phyloP scores from a whole-genome alignment of 2,113 vertebrate genomes.

The Uropsilus gracilis region DNA sequence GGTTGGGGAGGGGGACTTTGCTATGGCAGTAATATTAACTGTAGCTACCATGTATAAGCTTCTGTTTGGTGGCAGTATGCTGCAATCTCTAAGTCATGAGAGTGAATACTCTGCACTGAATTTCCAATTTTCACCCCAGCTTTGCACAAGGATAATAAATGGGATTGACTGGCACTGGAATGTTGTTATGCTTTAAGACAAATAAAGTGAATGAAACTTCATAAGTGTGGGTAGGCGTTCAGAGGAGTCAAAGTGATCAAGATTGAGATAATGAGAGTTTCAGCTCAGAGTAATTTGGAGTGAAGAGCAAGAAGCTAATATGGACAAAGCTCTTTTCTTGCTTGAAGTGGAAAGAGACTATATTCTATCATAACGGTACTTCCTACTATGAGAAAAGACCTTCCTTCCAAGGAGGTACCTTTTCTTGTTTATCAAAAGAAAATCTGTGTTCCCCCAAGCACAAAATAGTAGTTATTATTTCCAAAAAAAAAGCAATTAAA shows the following conservation, averaged over 20 bases:
- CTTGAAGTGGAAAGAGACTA: not conserved
- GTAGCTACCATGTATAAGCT: not conserved
- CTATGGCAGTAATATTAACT: not conserved
- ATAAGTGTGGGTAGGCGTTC: not conserved
- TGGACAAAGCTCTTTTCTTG: not conserved
- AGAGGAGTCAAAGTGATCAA: not conserved
- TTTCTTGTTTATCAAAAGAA: not conserved
- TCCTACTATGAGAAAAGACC: not conserved
- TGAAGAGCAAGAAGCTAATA: not conserved
- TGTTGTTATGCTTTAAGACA: not conserved
- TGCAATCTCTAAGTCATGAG: fast-evolving
- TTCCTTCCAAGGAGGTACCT: not conserved
- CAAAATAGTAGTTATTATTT: not conserved
- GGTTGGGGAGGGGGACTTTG: not conserved
- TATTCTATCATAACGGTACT: not conserved
- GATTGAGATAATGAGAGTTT: not conserved
- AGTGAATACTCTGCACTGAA: not conserved
- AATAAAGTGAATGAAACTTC: not conserved
- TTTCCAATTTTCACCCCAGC: not conserved
- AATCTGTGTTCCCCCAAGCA: not conserved
- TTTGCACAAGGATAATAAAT: not conserved
- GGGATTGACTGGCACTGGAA: not conserved
- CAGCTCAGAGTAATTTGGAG: not conserved
- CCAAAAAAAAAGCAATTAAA: not conserved
- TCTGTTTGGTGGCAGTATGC: not conserved